Conservation (phyloP, 2,888 invertebrate species). For the Aplocera efformata region DNA sequence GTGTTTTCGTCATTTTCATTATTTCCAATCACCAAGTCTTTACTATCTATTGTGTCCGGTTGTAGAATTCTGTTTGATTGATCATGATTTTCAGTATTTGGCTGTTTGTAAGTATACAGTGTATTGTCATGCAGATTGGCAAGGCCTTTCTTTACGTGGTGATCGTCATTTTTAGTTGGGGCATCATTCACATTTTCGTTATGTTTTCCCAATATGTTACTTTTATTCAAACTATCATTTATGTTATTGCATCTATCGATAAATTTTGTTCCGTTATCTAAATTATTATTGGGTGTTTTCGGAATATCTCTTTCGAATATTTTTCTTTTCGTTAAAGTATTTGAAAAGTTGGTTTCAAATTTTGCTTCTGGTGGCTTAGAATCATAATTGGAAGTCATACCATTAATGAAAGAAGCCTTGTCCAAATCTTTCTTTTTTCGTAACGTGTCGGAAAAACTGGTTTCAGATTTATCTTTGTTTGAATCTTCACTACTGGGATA, state of each 20-base stretch:
- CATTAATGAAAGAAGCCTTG: conserved; percentile 52
- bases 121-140: conserved; percentile 60
- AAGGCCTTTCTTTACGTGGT: conserved; percentile 39
- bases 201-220: conserved; percentile 33
- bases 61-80: conserved; percentile 29
- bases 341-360: conserved; percentile 52
- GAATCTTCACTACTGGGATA: conserved; percentile 53
- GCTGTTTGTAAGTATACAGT: conserved; percentile 53
- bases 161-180: conserved; percentile 39
- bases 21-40: conserved; percentile 27
- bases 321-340: conserved; percentile 64
- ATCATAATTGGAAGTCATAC: conserved; percentile 45
- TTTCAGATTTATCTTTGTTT: conserved; percentile 54
- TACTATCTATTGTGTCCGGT: conserved; percentile 22
- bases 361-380: conserved; percentile 46
- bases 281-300: conserved; percentile 34
- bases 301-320: conserved; percentile 57
- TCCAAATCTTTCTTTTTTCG: conserved; percentile 49
- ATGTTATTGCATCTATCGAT: conserved; percentile 40
- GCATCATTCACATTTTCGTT: conserved; percentile 28
- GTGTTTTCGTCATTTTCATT: conserved; percentile 38
- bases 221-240: conserved; percentile 36
- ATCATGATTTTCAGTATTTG: conserved; percentile 29
- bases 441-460: conserved; percentile 46
- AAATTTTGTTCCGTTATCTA: conserved; percentile 34